Evolutionary conservation across 2,113 vertebrate species (phyloP), one percentile per base, ranked within the genome.

Genomic region (Dipodomys spectabilis): DNA sequence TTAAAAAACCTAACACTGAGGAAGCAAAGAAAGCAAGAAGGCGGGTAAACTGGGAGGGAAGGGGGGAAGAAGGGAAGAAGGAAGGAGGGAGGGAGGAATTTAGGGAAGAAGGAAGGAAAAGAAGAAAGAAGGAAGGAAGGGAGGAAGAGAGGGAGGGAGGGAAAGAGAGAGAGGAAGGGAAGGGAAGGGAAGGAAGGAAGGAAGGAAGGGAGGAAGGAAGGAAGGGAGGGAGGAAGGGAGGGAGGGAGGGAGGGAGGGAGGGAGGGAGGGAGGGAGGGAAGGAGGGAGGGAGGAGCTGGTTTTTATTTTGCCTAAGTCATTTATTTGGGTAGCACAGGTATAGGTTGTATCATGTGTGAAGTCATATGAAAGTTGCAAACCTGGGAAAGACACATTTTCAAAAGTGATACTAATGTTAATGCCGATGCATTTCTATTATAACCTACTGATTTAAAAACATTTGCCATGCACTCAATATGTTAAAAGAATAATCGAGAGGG

Each of bases 1-100:
- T 5, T 39, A 39, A 39, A 39, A 39, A 39, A 39, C 39, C 39
- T 39, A 39, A 5, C 39, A 39, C 39, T 39, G 4, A 78, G 3
- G 57, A 20, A 60, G 22, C 9, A 13, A 73, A 27, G 25, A 25
- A 62, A 13, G 53, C 53, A 57, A 13, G 53, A 57, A 57, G 53
- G 53, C 53, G 19, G 16, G 25, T 8, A 28, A 15, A 13, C 5
- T 15, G 32, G 9, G 45, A 78, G 12, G 22, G 23, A 64, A 20
- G 16, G 18, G 10, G 13, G 4, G 7, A 4, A 13, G 62, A 0
- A 25, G 18, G 64, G 7, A 12, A 6, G 49, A 13, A 22, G 15
- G 15, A 28, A n/a, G 53, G 8, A 67, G 18, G 45, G 27, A 35
- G 9, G 22, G 22, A 25, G 35, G 4, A 15, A 18, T 6, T 49